Evolutionary conservation across 2,797 vertebrate species (phyloP).

Genomic region (Sandelia bainsii): DNA sequence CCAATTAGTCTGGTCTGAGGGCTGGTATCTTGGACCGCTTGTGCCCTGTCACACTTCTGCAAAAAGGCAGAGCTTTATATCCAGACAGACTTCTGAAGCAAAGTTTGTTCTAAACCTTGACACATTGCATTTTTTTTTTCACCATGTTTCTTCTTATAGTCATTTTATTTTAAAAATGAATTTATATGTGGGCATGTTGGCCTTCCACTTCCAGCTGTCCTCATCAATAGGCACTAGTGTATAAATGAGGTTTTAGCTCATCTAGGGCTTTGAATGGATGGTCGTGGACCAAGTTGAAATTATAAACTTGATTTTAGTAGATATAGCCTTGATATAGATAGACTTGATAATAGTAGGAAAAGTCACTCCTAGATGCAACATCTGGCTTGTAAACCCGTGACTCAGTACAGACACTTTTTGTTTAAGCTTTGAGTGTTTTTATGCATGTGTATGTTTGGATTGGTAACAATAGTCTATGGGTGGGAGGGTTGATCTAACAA

Average conservation of each 20-base stretch:
- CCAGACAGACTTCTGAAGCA: conserved; percentile 7
- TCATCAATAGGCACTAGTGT: neutral
- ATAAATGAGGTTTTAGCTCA: neutral
- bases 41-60: conserved; percentile 50
- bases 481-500: conserved; percentile 57
- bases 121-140: neutral
- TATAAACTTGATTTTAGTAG: neutral
- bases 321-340: too few species aligned
- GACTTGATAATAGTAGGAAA: too few species aligned
- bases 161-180: neutral
- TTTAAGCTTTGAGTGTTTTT: conserved; percentile 13
- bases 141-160: neutral
- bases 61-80: conserved; percentile 26
- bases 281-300: neutral
- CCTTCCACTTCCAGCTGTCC: neutral
- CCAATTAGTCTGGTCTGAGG: conserved; percentile 75
- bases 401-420: neutral
- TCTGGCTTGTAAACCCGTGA: neutral
- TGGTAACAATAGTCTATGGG: conserved; percentile 6
- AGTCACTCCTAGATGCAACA: neutral
- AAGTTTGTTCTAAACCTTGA: conserved; percentile 4
- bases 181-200: neutral
- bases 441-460: conserved; percentile 34
- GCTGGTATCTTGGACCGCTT: conserved; percentile 59
- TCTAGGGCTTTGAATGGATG: too few species aligned